These are phyloP conservation scores for Hirudinaria manillensis DNA, from an alignment of 2,888 invertebrate species.

Conservation along the genomic window DNA sequence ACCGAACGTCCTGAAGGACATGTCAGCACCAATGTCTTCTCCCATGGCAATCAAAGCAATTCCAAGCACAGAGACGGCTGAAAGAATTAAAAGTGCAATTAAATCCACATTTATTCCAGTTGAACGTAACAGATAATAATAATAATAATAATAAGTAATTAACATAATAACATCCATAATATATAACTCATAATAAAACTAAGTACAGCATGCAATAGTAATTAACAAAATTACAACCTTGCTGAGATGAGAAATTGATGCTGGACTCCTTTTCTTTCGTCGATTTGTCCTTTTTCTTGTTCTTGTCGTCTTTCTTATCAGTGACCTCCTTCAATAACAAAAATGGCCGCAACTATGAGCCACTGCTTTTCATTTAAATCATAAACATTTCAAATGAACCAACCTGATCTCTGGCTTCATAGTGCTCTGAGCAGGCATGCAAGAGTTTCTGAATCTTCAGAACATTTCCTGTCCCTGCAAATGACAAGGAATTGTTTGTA, in stretches of 20 bases:
- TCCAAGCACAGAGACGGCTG: constrained; percentile 85
- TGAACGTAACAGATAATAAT: not conserved
- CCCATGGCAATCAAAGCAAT: constrained; percentile 97
- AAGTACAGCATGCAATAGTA: too few species aligned
- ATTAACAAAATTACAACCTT: constrained; percentile 35
- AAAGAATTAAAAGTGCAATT: not conserved
- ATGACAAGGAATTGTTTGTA: not conserved
- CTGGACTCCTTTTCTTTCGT: constrained; percentile 48
- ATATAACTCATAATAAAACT: too few species aligned
- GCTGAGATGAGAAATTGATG: constrained; percentile 43
- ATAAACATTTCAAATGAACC: not conserved
- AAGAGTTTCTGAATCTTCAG: constrained; percentile 91
- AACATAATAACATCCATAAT: too few species aligned
- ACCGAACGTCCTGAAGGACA: constrained; percentile 92
- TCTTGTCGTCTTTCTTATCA: constrained; percentile 40
- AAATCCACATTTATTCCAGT: not conserved
- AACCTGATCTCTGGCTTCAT: constrained; percentile 61
- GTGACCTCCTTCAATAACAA: constrained; percentile 22
- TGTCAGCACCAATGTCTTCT: constrained; percentile 96
- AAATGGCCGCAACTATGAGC: not conserved
- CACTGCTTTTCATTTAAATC: not conserved
- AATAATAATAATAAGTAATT: not conserved
- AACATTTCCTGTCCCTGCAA: constrained; percentile 84
- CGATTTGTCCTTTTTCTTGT: constrained; percentile 41
- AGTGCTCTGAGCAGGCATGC: constrained; percentile 96